These are phyloP conservation scores for Drosophila gaucha DNA, from an alignment of 2,888 invertebrate species.

Conservation along the genomic window DNA sequence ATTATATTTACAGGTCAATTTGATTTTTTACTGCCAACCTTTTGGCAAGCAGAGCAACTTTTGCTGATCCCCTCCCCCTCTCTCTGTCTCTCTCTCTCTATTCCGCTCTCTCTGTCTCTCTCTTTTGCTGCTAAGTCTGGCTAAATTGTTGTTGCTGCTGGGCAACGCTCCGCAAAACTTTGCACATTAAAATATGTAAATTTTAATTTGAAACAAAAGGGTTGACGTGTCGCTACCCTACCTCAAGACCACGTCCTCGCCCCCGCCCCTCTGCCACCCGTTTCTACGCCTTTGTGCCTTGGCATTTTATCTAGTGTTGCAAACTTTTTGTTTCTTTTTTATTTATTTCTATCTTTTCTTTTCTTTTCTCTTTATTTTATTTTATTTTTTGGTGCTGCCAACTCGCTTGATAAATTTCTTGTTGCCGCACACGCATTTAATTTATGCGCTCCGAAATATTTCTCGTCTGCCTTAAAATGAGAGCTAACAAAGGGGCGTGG, in stretches of 20 bases:
- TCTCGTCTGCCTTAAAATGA: conserved; percentile 13
- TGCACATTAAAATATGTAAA: conserved; percentile 80
- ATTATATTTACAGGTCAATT: conserved; percentile 79
- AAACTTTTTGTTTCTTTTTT: conserved; percentile 45
- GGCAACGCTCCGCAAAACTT: conserved; percentile 62
- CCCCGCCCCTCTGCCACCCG: no score
- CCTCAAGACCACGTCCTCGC: not conserved
- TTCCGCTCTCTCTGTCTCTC: not conserved
- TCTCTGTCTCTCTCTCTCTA: not conserved
- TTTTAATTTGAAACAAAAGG: conserved; percentile 80
- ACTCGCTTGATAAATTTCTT: conserved; percentile 50
- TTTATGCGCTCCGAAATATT: conserved; percentile 44
- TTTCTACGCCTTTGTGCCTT: conserved; percentile 35
- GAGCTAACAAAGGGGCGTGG: conserved; percentile 29
- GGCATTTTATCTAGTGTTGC: conserved; percentile 71
- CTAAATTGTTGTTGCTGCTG: conserved; percentile 30
- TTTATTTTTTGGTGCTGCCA: conserved; percentile 27
- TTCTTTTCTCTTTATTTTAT: conserved; percentile 10
- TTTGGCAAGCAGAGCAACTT: conserved; percentile 52
- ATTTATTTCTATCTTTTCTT: not conserved
- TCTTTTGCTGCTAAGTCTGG: conserved; percentile 7
- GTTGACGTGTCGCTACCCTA: conserved; percentile 65
- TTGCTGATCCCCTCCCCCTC: conserved; percentile 6
- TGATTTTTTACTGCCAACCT: conserved; percentile 69
- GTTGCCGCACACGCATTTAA: conserved; percentile 46